Base-by-base conservation (phyloP, 2,888 invertebrate species). In the Alloplasta piceator region DNA sequence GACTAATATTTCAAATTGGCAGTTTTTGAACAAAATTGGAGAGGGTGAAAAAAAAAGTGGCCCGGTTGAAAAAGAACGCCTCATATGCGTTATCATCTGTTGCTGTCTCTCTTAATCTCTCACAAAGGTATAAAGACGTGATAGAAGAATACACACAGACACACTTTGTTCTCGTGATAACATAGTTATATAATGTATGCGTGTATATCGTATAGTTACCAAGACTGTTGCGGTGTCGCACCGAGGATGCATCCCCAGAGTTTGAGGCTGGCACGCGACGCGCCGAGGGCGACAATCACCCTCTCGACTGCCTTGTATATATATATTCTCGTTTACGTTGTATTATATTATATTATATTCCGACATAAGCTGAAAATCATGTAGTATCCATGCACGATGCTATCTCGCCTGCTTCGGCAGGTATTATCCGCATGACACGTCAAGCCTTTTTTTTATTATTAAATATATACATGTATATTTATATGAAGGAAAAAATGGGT, bases 181-280 rank as follows among this genome's bases (percentile, higher is more conserved):
- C 0, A 12, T 3, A 14, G n/a, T 67, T 7, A 46, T 39, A 46
- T 61, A 61, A 60, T 68, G 67, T n/a, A 50, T 12, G 36, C 4
- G 12, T 74, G 46, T 74, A 36, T 66, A 67, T 60, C 10, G 55
- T 60, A 66, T 58, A n/a, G 60, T 39, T 38, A n/a, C 38, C 58
- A 38, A 43, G 70, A 63, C 64, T 63, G 14, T 16, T 26, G 41
- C 50, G 60, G 66, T 60, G 50, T 48, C 48, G 41, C 55, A 50
- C 14, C 61, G 14, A 46, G 56, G 46, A 55, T 36, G 64, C 71
- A 39, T 12, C 60, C 10, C 58, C 66, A 80, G 70, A 75, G 38
- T 58, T 26, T 39, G 60, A 66, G 55, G 46, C 14, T 39, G 74
- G 58, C 70, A 75, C 70, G 79, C 74, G 79, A 64, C 70, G 46